Conservation (phyloP, 2,888 invertebrate genomes). For the Cryptocheilus praepositus region DNA sequence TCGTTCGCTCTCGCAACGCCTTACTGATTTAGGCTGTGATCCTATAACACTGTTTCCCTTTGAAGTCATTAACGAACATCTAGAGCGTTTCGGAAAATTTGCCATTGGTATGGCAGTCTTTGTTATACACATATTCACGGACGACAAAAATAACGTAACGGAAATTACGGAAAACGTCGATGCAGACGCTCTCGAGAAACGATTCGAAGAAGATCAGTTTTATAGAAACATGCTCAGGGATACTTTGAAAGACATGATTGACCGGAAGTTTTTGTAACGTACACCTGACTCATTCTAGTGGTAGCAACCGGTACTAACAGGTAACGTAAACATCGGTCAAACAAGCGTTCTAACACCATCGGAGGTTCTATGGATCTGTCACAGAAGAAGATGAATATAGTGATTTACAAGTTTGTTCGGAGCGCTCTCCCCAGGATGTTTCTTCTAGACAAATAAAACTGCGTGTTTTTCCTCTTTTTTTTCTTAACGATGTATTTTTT, state of each 20-base stretch:
- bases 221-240: constrained; percentile 38
- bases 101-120: constrained; percentile 57
- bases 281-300: too few species aligned
- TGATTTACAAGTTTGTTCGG: too few species aligned
- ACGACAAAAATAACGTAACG: constrained; percentile 47
- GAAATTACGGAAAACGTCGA: constrained; percentile 35
- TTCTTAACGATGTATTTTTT: constrained; percentile 46
- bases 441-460: too few species aligned
- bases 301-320: too few species aligned
- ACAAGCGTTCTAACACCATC: too few species aligned
- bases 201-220: constrained; percentile 42
- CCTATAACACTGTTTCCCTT: constrained; percentile 61
- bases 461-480: constrained; percentile 20
- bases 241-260: constrained; percentile 48
- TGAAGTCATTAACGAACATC: constrained; percentile 54
- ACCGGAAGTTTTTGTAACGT: constrained; percentile 44
- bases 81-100: constrained; percentile 57
- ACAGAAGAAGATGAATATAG: too few species aligned
- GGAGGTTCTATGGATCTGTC: too few species aligned
- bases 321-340: too few species aligned
- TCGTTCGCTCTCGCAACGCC: constrained; percentile 52
- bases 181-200: constrained; percentile 26
- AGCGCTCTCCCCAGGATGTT: too few species aligned
- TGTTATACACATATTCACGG: constrained; percentile 55
- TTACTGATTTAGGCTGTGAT: constrained; percentile 55